phyloP scores from a whole-genome alignment of 2,113 vertebrate species.

The Stercorarius parasiticus region DNA sequence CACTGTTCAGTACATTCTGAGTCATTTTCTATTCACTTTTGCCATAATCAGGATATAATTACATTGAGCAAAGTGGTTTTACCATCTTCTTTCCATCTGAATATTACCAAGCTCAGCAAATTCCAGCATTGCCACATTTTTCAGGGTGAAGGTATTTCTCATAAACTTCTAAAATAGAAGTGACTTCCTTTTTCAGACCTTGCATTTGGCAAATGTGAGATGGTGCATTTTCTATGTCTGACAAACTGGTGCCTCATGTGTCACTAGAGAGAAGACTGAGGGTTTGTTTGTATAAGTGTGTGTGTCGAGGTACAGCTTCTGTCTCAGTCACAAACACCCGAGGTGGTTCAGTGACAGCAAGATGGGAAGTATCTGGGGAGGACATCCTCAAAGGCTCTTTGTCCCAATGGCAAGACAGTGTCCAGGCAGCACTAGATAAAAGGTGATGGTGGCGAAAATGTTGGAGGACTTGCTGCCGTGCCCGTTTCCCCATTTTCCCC shows the following conservation, averaged over 20 bases:
- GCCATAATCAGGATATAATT: background rate
- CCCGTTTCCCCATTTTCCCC: background rate
- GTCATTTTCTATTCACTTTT: background rate
- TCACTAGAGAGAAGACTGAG: background rate
- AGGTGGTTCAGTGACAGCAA: background rate
- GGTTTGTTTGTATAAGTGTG: background rate
- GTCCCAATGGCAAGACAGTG: background rate
- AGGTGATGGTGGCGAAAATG: background rate
- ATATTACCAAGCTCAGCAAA: background rate
- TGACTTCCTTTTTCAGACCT: background rate
- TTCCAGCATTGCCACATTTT: background rate
- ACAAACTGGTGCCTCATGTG: background rate
- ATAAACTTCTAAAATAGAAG: background rate
- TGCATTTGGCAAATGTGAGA: background rate
- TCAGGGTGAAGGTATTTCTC: background rate
- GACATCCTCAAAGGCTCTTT: background rate
- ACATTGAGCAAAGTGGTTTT: slow-evolving; percentile 14
- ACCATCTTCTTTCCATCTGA: background rate
- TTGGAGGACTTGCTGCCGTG: background rate
- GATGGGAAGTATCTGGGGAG: background rate
- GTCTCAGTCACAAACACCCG: background rate
- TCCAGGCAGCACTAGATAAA: background rate
- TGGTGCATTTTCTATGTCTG: background rate
- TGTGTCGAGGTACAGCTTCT: background rate
- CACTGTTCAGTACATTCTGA: background rate